Evolutionary conservation across 2,113 vertebrate genomes (phyloP).

Genomic region (Lagopus leucura): DNA sequence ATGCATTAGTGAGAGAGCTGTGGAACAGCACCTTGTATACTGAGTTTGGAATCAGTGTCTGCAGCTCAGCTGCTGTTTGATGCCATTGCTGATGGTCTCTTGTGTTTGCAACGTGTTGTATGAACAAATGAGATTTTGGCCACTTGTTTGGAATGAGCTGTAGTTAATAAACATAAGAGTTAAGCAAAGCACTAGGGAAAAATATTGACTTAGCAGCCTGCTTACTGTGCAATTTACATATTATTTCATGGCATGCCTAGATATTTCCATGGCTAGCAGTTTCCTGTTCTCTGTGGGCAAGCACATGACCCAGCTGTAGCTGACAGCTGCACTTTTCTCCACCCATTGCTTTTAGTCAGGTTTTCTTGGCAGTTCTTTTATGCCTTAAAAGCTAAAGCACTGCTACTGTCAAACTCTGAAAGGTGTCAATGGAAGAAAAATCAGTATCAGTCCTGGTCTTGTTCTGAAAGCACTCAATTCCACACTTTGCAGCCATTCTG

Average conservation of each 20-base stretch:
- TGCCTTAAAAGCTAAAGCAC: neutral
- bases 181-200: neutral
- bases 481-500: neutral
- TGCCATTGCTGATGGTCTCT: neutral
- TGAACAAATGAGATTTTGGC: neutral
- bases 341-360: conserved; percentile 30
- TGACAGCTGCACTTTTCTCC: conserved; percentile 56
- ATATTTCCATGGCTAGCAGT: conserved; percentile 46
- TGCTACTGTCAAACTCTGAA: neutral
- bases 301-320: conserved; percentile 48
- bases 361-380: conserved; percentile 18
- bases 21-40: neutral
- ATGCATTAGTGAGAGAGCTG: neutral
- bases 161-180: neutral
- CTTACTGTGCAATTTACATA: neutral
- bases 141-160: neutral
- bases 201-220: neutral
- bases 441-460: neutral
- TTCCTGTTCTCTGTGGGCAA: conserved; percentile 54
- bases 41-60: neutral
- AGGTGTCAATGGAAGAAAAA: conserved; percentile 9
- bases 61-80: neutral
- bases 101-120: rapidly evolving
- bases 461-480: neutral
- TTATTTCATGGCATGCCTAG: neutral